phyloP scores from a whole-genome alignment of 2,888 invertebrate species.

The Acrobasis repandana region DNA sequence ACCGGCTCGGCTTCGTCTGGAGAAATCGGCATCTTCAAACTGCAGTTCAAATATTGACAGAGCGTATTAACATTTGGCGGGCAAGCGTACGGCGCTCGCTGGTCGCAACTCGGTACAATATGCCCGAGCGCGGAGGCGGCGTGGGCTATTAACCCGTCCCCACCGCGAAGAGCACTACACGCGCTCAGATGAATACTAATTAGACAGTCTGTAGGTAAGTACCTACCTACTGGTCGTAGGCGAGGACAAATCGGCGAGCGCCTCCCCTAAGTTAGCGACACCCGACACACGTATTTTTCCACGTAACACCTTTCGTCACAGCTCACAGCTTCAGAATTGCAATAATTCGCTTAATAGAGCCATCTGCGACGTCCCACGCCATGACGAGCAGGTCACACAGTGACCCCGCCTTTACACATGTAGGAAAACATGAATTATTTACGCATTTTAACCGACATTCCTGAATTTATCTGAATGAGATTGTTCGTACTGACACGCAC shows the following conservation, averaged over 20 bases:
- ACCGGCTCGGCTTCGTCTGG: slow-evolving; percentile 67
- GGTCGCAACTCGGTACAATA: slow-evolving; percentile 79
- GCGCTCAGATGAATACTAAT: slow-evolving; percentile 83
- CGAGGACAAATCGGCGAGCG: slow-evolving; percentile 26
- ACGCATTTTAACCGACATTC: slow-evolving; percentile 12
- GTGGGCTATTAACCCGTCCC: slow-evolving; percentile 83
- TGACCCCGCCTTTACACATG: slow-evolving; percentile 26
- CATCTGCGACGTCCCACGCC: slow-evolving; percentile 26
- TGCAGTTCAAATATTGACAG: slow-evolving; percentile 73
- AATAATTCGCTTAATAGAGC: slow-evolving; percentile 4
- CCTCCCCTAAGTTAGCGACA: slow-evolving; percentile 25
- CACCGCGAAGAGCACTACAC: slow-evolving; percentile 79
- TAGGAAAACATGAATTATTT: slow-evolving; percentile 22
- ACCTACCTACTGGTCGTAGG: slow-evolving; percentile 50
- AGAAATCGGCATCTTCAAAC: slow-evolving; percentile 52
- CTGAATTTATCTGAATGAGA: slow-evolving; percentile 12
- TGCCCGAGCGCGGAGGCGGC: slow-evolving; percentile 81
- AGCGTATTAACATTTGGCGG: slow-evolving; percentile 63
- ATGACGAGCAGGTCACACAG: slow-evolving; percentile 35
- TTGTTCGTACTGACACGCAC: not conserved
- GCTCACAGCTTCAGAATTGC: not conserved
- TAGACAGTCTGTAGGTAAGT: slow-evolving; percentile 72
- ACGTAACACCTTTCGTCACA: slow-evolving; percentile 27
- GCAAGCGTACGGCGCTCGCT: slow-evolving; percentile 75
- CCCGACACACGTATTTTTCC: slow-evolving; percentile 27